Percentiles rank a stretch among this genome's conserved stretches.
phyloP scores from a whole-genome alignment of 2,888 invertebrate species.

The Panorpa germanica region DNA sequence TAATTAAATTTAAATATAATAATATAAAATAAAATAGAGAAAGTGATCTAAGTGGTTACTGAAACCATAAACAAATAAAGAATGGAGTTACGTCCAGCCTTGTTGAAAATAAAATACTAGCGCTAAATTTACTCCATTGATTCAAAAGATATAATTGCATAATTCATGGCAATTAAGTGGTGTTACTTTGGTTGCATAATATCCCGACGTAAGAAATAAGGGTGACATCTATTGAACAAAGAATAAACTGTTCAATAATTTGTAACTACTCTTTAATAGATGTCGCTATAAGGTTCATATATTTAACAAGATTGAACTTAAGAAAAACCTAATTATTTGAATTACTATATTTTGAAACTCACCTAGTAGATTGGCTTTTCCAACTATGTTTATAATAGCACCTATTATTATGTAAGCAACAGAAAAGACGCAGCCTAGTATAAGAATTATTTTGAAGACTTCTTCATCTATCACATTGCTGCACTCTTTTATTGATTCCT shows the following conservation, averaged over 20 bases:
- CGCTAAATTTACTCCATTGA: no score
- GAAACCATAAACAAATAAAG: no score
- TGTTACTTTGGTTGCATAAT: no score
- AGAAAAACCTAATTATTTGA: constrained; percentile 18
- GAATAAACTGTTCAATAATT: not conserved
- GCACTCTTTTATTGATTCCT: no score
- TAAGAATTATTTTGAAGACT: constrained; percentile 44
- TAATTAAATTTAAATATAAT: not conserved
- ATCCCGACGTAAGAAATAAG: no score
- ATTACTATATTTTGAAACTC: constrained; percentile 23
- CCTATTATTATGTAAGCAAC: constrained; percentile 43
- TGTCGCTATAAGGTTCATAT: not conserved
- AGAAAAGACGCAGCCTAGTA: constrained; percentile 43
- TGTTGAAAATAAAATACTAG: no score
- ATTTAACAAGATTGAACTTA: constrained; percentile 13
- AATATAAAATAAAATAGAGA: constrained; percentile 1
- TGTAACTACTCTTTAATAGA: not conserved
- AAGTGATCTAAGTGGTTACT: not conserved
- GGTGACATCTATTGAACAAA: constrained; percentile 12
- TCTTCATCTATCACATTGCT: constrained; percentile 37
- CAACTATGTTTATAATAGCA: constrained; percentile 32
- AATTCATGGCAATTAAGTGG: no score
- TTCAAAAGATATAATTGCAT: no score
- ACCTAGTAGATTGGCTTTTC: constrained; percentile 37
- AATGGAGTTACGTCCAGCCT: no score